phyloP scores from a whole-genome alignment of 2,113 vertebrate genomes.

The Lophotis ruficrista region DNA sequence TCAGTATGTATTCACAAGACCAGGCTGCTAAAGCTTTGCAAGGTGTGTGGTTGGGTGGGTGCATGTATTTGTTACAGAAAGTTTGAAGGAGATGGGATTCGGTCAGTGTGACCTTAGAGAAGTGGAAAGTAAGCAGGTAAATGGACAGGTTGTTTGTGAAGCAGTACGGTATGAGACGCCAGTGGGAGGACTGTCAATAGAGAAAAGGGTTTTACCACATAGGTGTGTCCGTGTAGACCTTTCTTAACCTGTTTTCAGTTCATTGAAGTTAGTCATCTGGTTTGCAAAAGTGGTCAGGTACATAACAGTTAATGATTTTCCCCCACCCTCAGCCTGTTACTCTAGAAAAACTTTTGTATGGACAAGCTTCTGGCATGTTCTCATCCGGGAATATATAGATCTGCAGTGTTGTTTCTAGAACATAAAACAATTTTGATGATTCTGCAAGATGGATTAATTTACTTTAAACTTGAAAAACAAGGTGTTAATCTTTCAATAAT shows the following conservation, averaged over 20 bases:
- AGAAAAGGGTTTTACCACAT: background rate
- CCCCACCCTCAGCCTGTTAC: background rate
- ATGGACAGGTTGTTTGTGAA: background rate
- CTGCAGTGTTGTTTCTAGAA: background rate
- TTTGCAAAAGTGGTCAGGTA: background rate
- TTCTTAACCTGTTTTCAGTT: background rate
- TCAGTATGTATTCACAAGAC: background rate
- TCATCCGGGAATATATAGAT: background rate
- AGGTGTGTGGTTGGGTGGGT: background rate
- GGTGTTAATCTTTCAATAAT: background rate
- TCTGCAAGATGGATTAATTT: background rate
- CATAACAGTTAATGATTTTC: background rate
- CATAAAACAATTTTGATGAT: background rate
- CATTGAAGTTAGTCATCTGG: background rate
- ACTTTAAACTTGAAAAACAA: constrained; percentile 33
- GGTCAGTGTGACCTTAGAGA: background rate
- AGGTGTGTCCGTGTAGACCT: background rate
- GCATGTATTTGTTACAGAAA: background rate
- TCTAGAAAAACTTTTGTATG: background rate
- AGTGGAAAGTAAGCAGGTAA: background rate
- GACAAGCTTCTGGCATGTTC: background rate
- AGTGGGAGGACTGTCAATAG: background rate
- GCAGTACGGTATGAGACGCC: rapidly evolving
- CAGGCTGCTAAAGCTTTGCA: background rate
- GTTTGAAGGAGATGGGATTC: background rate